Percentiles rank a stretch among this genome's conserved stretches.
Conservation (phyloP, 2,888 invertebrate species). For the Pogonocherus hispidulus region DNA sequence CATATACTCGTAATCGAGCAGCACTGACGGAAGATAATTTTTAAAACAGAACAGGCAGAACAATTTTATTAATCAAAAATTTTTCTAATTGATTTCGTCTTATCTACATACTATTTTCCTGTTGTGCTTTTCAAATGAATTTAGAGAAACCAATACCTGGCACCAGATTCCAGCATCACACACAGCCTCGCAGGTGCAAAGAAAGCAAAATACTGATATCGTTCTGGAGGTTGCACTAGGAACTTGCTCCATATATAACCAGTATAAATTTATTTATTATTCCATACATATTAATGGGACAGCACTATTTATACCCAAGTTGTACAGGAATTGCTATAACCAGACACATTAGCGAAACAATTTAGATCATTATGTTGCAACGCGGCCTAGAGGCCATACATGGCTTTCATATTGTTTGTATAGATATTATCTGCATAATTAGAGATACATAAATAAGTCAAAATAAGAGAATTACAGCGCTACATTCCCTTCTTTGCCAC, state of each 20-base stretch:
- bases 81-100: no score
- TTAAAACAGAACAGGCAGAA: not conserved
- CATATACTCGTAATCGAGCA: not conserved
- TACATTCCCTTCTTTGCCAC: not conserved
- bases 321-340: conserved; percentile 9
- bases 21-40: not conserved
- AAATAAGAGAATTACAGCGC: conserved; percentile 7
- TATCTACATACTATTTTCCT: no score
- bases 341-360: not conserved
- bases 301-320: not conserved
- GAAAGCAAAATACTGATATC: not conserved
- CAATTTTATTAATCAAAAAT: no score
- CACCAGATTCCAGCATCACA: not conserved
- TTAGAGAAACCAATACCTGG: not conserved
- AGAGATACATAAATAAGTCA: conserved; percentile 17
- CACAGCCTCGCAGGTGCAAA: not conserved
- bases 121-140: not conserved
- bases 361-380: conserved; percentile 17
- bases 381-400: not conserved
- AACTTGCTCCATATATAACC: not conserved
- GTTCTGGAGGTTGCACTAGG: not conserved
- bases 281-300: not conserved
- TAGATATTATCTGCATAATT: conserved; percentile 15
- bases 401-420: conserved; percentile 18
- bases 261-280: not conserved